Percentiles rank a stretch among this genome's conserved stretches.
Conservation (phyloP, 2,797 vertebrate species). For the Chiloscyllium punctatum region DNA sequence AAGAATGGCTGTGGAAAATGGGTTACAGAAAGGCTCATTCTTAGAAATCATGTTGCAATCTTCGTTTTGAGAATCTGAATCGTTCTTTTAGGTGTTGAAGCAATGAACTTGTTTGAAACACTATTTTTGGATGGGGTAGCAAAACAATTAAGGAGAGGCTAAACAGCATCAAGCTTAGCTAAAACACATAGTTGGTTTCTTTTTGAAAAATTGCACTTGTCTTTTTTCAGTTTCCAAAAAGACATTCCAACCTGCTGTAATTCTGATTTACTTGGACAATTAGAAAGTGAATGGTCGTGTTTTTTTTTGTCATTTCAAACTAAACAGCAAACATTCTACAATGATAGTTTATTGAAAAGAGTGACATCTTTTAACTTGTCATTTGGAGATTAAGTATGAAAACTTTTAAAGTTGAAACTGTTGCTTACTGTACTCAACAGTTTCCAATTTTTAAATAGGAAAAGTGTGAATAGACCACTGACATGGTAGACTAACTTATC, state of each 20-base stretch:
- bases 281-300: background rate
- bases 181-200: background rate
- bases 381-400: background rate
- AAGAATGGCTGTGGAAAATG: background rate
- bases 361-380: background rate
- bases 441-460: background rate
- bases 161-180: background rate
- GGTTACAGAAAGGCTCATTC: background rate
- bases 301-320: background rate
- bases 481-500: background rate
- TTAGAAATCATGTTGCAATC: background rate
- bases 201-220: background rate
- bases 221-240: background rate
- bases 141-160: background rate
- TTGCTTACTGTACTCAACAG: background rate
- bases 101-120: background rate
- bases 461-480: background rate
- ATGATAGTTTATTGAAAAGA: background rate
- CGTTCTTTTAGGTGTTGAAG: background rate
- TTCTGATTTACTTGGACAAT: background rate
- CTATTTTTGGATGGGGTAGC: background rate
- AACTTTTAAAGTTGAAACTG: background rate
- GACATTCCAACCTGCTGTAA: background rate
- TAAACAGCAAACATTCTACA: no score
- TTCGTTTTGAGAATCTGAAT: background rate